Percentiles rank a stretch among this genome's conserved stretches.
phyloP scores from a whole-genome alignment of 2,888 invertebrate genomes.

The Chydorus sphaericus region DNA sequence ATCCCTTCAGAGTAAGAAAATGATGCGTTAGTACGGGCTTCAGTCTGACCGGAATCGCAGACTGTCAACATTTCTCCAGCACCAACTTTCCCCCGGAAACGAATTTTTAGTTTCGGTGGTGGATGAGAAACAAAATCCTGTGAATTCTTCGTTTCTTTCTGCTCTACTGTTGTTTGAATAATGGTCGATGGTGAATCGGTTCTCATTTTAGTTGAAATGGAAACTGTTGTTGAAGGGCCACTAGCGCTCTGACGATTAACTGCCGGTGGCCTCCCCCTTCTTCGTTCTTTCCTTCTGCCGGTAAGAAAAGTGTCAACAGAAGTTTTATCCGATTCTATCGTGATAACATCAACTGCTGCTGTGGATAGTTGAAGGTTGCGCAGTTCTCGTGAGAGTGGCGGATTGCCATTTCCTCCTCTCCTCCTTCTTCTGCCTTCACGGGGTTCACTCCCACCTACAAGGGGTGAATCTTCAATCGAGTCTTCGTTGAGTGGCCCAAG shows the following conservation, averaged over 20 bases:
- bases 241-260: background rate
- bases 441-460: constrained; percentile 30
- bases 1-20: too few relatives aligned
- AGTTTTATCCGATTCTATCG: background rate
- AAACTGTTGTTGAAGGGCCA: background rate
- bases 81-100: constrained; percentile 20
- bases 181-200: background rate
- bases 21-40: background rate
- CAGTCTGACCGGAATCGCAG: background rate
- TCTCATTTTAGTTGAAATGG: background rate
- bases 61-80: constrained; percentile 9
- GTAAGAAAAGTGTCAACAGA: too few relatives aligned
- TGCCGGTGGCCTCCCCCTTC: constrained; percentile 7
- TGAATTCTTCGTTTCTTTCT: background rate
- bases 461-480: constrained; percentile 43
- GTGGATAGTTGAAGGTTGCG: constrained; percentile 8
- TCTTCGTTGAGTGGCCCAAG: constrained; percentile 70
- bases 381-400: constrained; percentile 13
- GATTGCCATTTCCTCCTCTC: constrained; percentile 34
- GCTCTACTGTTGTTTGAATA: background rate
- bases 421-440: constrained; percentile 47
- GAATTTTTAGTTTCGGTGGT: constrained; percentile 23
- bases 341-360: background rate
- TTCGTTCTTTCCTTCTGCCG: constrained; percentile 8
- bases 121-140: constrained; percentile 19